Evolutionary conservation across 2,113 vertebrate species (phyloP).

Genomic region (Trichechus manatus): DNA sequence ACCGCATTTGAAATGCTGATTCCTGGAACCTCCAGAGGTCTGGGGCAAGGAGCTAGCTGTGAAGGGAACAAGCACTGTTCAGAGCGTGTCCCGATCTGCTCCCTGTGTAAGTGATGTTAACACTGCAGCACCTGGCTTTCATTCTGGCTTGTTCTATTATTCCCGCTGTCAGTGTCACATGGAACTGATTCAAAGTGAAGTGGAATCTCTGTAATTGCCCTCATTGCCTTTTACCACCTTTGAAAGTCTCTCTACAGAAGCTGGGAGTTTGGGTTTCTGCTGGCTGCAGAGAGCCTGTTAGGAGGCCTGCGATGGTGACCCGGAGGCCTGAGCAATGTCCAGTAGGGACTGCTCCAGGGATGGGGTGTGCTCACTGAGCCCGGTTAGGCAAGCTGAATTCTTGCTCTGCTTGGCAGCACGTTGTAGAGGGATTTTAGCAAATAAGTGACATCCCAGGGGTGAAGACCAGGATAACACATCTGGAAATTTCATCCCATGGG

Average conservation of each 20-base stretch:
- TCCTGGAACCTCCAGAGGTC: conserved; percentile 80
- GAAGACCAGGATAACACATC: background rate
- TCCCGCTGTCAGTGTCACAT: background rate
- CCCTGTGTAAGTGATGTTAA: background rate
- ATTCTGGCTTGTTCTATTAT: background rate
- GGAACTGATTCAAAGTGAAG: background rate
- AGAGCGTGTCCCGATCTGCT: background rate
- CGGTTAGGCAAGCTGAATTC: background rate
- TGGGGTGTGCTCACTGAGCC: background rate
- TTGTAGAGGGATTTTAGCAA: background rate
- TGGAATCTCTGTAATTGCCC: background rate
- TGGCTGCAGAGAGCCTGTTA: background rate
- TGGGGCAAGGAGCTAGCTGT: background rate
- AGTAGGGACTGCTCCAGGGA: background rate
- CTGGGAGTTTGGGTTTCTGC: background rate
- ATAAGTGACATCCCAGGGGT: background rate
- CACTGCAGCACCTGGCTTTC: background rate
- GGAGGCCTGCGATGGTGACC: background rate
- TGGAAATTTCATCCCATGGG: background rate
- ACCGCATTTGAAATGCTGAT: conserved; percentile 82
- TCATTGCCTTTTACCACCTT: background rate
- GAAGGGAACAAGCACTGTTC: background rate
- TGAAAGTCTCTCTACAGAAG: background rate
- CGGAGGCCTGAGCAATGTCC: background rate
- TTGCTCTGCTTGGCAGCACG: rapidly evolving